Base-by-base conservation (phyloP, 2,888 invertebrate species). In the Drosophila macrospina region DNA sequence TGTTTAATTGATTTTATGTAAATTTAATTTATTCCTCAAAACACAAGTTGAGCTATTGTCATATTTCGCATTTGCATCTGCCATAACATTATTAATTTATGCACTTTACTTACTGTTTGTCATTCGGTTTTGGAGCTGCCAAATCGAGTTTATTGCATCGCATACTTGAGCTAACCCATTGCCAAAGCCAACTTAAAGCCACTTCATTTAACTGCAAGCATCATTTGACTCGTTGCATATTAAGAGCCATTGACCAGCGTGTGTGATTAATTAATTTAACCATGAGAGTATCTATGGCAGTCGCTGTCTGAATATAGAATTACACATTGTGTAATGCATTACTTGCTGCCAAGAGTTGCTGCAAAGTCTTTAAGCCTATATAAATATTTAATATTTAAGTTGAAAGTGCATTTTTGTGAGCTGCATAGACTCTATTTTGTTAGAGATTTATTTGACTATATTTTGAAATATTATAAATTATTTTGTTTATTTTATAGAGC, bases 1-100 rank as follows among this genome's bases (percentile, higher is more conserved):
- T 61, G 66, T 76, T 82, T 87, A 86, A 86, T 87, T 86, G 85
- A 89, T 87, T 86, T 89, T 89, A 86, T 86, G 85, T 83, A 86
- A 86, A 86, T 86, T 70, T 61, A 69, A 77, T 87, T 70, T 61
- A 57, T 32, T 47, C 41, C 62, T 41, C 64, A 41, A 72, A 45
- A 37, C 10, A 30, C 24, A 56, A 15, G 16, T 13, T n/a, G 30
- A 36, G 41, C 66, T 48, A 39, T 44, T 47, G 34, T 72, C 60
- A 73, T 44, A 72, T 56, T 30, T 64, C 30, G 56, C 52, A 11
- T 73, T n/a, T 44, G 37, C 47, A 54, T 57, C 42, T 75, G 48
- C 13, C 44, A 20, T n/a, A 37, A 24, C 37, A 67, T 80, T 74
- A 86, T 86, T 88, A 86, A 88, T 80, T 81, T 74, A 82, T 84